Evolutionary conservation across 2,113 vertebrate genomes (phyloP), one percentile per base, ranked within the genome.

Genomic region (Chelonoidis abingdonii): DNA sequence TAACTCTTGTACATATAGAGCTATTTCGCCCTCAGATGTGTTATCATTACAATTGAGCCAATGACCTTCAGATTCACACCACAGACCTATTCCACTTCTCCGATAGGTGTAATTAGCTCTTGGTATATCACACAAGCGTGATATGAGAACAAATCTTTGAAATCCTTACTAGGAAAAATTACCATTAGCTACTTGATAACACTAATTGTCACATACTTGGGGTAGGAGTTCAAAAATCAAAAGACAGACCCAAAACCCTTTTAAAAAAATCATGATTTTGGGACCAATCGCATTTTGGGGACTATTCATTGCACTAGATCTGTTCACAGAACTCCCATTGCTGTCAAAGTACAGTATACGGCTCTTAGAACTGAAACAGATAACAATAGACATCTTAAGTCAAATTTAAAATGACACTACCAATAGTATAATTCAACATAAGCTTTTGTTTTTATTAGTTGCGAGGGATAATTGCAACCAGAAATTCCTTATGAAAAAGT

Each of bases 401-500:
- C 92, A 94, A 95, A 95, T 91, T 90, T 91, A 95, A 94, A 97
- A 95, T 96, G 88, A 93, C 92, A 86, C 95, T 91, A 97, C 92
- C 94, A 95, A 94, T 89, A 88, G 94, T 80, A 24, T 95, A 96
- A 95, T 97, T 98, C 31, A 94, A 97, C 97, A 97, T 97, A 97
- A 93, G 24, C 85, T 22, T 52, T 92, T 97, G 94, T 92, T 96
- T 97, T 98, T 97, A 97, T 97, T 97, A 97, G 97, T 96, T 93
- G 96, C 89, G 93, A 96, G 93, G 72, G 93, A 62, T 98, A 98
- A 98, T 97, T 98, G 93, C 90, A 94, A 97, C 95, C 97, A 98
- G 98, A 97, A 98, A 96, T 92, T 96, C 78, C n/a, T 5, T 1
- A 91, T 90, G 83, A 89, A 93, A 93, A 96, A 27, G 24, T 88